Evolutionary conservation across 1,140 invertebrate species (phyloP), one percentile per base, ranked within the genome.

Genomic region (Luehdorfia chinensis): DNA sequence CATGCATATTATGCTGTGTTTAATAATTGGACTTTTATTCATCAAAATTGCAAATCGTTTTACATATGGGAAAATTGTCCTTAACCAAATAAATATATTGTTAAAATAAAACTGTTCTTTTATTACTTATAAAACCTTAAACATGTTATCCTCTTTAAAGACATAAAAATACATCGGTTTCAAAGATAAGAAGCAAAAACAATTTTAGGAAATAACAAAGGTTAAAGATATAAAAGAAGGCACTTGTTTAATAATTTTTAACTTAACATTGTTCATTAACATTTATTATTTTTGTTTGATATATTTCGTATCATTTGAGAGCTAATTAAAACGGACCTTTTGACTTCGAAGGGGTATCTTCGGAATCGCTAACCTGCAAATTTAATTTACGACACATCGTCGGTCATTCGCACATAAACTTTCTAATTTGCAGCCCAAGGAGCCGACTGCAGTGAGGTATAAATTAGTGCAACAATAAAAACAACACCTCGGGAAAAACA

Each of bases 361-460:
- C 50, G 31, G 48, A 67, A 55, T 62, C 53, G 71, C 61, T 56
- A 72, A 73, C 54, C 67, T 57, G 70, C 57, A 64, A 72, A 66
- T 57, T 61, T 80, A 72, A 77, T 85, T 83, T 85, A 85, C 75
- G 78, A 78, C 69, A 76, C 72, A 49, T 71, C 49, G 41, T 59
- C 66, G 47, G 56, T 66, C 61, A 65, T 72, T 63, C 57, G 56
- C 63, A 61, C 67, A 69, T 75, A 84, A 84, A 75, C 76, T 80
- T 84, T 85, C 79, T 83, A 83, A 85, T 84, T 83, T 81, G 71
- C 70, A 59, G 50, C 27, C 53, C 53, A 34, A 50, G 28, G 47
- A 39, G 68, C 49, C 51, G 47, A 15, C 48, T 52, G 46, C 61
- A 53, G 54, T 59, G 55, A 60, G 60, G 63, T 66, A 66, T 69